phyloP scores from a whole-genome alignment of 2,797 vertebrate species.

The Morus bassanus region DNA sequence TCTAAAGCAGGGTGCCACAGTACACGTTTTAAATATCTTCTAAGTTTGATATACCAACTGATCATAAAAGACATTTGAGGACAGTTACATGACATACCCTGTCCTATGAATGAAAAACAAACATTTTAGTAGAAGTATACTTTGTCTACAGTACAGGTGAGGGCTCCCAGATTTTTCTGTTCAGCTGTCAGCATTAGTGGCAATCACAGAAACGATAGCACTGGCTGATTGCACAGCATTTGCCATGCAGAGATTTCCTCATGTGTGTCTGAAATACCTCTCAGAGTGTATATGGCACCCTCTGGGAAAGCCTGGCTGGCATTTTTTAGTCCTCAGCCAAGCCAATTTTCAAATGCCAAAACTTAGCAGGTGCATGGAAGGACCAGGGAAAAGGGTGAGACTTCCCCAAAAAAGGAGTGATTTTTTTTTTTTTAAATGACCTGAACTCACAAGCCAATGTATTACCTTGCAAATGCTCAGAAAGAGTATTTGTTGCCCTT shows the following conservation, averaged over 20 bases:
- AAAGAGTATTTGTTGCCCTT: neutral
- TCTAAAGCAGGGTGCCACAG: neutral
- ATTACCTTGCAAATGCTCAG: neutral
- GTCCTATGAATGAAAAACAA: neutral
- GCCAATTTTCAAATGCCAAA: neutral
- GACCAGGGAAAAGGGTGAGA: neutral
- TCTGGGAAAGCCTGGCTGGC: neutral
- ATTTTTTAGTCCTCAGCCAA: neutral
- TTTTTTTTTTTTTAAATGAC: neutral
- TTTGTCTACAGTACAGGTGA: neutral
- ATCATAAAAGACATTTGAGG: neutral
- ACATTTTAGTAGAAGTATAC: neutral
- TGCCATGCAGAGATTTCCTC: neutral
- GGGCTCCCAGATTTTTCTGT: neutral
- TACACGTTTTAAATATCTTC: neutral
- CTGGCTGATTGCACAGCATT: neutral
- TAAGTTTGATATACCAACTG: neutral
- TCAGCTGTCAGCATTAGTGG: neutral
- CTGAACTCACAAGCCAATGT: neutral
- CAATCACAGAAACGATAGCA: neutral
- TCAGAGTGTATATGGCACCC: neutral
- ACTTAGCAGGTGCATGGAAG: neutral
- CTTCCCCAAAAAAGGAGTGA: accelerated
- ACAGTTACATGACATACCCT: neutral
- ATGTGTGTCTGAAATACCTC: neutral